Evolutionary conservation across 2,797 vertebrate genomes (phyloP), one percentile per base, ranked within the genome.

Genomic region (Myotis myotis): DNA sequence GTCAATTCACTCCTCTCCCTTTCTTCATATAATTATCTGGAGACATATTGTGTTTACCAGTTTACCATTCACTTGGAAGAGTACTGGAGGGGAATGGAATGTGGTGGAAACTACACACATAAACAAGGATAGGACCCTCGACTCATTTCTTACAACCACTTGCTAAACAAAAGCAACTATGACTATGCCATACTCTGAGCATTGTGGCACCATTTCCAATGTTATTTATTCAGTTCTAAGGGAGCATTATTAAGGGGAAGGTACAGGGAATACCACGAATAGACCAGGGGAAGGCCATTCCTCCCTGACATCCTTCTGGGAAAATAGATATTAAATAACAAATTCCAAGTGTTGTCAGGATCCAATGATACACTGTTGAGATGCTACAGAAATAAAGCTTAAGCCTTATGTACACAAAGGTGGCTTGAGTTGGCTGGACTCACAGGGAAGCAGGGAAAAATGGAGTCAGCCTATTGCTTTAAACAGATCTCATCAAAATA

Each of bases 21-120:
- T 89, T 93, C 79, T 91, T 94, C 36, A 4, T 51, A 19, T 78
- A n/a, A 94, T 44, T 47, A 80, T 68, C 83, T 44, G 66, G 66
- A 94, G 86, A 93, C 86, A n/a, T 7, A n/a, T 51, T 13, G 2
- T 87, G 28, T 72, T 90, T 60, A 79, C 51, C 92, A 36, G 74
- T 16, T 64, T 64, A 64, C 79, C 55, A 62, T 28, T 82, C 30
- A 28, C n/a, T 33, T 36, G 10, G 36, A 86, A 22, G 44, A 93
- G 30, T 8, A 2, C 0, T 83, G 57, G 76, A 86, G 11, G 76
- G 15, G 64, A 60, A 70, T 44, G 9, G 17, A 76, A 68, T 36
- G 62, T 41, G 82, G 8, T 20, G 74, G 72, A 12, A 38, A 47
- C 41, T 10, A 44, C 44, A 87, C 60, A 71, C 44, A 74, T 75